phyloP scores from a whole-genome alignment of 2,113 vertebrate genomes.

The Alethe castanea region DNA sequence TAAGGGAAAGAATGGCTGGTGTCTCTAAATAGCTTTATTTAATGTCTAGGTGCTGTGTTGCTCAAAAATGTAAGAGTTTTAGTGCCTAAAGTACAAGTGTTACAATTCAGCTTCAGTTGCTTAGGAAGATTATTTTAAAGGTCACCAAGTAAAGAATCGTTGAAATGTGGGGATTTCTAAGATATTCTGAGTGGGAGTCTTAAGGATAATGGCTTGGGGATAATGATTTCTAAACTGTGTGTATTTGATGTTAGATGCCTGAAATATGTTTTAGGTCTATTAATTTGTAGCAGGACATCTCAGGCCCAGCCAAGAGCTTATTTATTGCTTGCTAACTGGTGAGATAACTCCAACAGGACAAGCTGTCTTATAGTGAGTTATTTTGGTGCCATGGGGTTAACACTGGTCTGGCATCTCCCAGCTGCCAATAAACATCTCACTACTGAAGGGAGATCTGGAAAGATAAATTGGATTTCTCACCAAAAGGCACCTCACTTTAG shows the following conservation, averaged over 20 bases:
- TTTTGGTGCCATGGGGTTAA: background rate
- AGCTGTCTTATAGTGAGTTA: background rate
- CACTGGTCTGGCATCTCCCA: background rate
- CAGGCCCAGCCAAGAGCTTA: background rate
- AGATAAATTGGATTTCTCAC: background rate
- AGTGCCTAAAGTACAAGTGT: background rate
- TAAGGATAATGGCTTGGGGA: background rate
- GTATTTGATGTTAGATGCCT: background rate
- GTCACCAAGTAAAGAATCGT: background rate
- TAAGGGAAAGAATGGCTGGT: background rate
- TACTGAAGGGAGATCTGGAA: background rate
- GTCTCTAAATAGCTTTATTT: background rate
- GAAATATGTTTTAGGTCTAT: background rate
- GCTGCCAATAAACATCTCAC: background rate
- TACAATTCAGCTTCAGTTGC: background rate
- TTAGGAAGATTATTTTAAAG: background rate
- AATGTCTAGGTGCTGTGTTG: background rate
- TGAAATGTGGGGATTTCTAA: background rate
- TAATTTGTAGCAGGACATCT: background rate
- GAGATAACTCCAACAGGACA: background rate
- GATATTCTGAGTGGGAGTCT: background rate
- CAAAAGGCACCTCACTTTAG: background rate
- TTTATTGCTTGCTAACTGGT: fast-evolving
- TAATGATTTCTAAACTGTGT: background rate
- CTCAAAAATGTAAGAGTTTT: background rate